Percentiles rank a stretch among this genome's conserved stretches.
Conservation (phyloP, 2,888 invertebrate genomes). For the Arge pagana region DNA sequence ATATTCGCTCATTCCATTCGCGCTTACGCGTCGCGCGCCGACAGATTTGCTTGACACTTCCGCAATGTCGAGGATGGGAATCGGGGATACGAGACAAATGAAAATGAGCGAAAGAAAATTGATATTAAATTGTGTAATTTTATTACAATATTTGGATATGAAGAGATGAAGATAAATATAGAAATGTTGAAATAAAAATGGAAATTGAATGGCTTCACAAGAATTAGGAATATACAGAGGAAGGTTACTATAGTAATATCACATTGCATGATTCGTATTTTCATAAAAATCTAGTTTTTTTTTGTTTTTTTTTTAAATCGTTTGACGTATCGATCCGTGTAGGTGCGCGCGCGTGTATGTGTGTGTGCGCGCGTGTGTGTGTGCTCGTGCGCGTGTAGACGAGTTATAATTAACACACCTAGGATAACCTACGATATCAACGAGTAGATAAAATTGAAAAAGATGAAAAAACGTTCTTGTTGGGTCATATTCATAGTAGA, state of each 20-base stretch:
- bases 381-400: neutral
- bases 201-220: constrained; percentile 37
- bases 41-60: no score
- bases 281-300: constrained; percentile 45
- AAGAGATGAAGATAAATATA: constrained; percentile 58
- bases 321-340: neutral
- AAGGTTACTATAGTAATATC: constrained; percentile 56
- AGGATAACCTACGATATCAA: neutral
- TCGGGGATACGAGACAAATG: neutral
- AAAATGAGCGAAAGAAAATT: constrained; percentile 9
- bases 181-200: constrained; percentile 57
- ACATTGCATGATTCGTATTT: constrained; percentile 58
- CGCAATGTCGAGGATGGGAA: constrained; percentile 8
- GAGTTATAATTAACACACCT: no score
- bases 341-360: constrained; percentile 30
- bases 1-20: no score
- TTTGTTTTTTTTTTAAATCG: neutral
- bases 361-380: constrained; percentile 19
- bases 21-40: no score
- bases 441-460: constrained; percentile 10
- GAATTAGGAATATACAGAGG: constrained; percentile 10
- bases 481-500: neutral
- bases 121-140: constrained; percentile 47
- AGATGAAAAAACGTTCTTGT: constrained; percentile 2
- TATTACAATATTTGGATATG: constrained; percentile 57